Conservation (phyloP, 2,113 vertebrate species). For the Strix aluco region DNA sequence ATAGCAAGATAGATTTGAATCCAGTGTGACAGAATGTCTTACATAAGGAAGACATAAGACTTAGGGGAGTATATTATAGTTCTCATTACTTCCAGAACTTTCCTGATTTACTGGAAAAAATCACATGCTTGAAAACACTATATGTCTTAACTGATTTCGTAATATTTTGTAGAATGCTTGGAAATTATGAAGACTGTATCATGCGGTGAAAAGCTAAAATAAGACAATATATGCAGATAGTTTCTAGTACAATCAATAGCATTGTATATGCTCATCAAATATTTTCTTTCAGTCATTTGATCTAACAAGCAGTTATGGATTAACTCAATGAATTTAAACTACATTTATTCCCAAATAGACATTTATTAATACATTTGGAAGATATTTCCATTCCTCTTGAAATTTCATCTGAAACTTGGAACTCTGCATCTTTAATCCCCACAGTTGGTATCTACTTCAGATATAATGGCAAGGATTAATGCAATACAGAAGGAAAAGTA, state of each 20-base stretch:
- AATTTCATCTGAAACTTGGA: neutral
- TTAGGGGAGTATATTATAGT: neutral
- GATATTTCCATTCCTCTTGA: neutral
- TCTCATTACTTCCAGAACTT: neutral
- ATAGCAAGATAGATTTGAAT: constrained; percentile 39
- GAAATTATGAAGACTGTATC: neutral
- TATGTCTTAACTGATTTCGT: neutral
- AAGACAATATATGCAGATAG: neutral
- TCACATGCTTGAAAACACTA: neutral
- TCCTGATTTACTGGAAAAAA: neutral
- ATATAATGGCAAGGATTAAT: neutral
- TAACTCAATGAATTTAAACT: neutral
- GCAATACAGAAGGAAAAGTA: neutral
- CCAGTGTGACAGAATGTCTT: constrained; percentile 27
- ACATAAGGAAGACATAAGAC: constrained; percentile 33
- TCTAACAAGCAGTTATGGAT: neutral
- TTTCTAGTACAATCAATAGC: neutral
- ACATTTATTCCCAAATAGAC: neutral
- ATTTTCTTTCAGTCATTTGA: neutral
- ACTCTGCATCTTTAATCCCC: neutral
- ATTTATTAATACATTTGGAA: neutral
- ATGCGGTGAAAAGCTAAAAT: neutral
- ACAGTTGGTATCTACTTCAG: neutral
- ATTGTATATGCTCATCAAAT: neutral
- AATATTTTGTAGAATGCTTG: neutral